Base-by-base conservation (phyloP, 2,797 vertebrate species). In the Threskiornis aethiopicus region DNA sequence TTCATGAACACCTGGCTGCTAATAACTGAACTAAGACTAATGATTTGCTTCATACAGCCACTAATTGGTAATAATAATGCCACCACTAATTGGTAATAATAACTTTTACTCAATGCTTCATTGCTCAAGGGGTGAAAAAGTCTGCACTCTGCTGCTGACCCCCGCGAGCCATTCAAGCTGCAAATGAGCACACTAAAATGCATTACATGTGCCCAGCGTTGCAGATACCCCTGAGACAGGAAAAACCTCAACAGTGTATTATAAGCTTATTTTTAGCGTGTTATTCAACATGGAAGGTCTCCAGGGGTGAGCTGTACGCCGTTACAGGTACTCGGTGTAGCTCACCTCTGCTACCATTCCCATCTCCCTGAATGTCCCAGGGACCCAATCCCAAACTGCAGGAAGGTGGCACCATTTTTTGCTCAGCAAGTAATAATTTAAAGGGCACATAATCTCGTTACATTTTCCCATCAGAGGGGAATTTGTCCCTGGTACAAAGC, bases 31-130 rank as follows among this genome's bases (percentile, higher is more conserved):
- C 81, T 71, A 80, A 79, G 69, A 79, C 92, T 94, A 95, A 96
- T 35, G 67, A 91, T 75, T 92, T 93, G 90, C 80, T 95, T 89
- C 94, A 91, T 93, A 62, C 72, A 92, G 90, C 86, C 93, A 77
- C 93, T 96, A 97, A 94, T 91, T 93, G 92, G 69, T 90, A 96
- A 96, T 79, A 93, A 82, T 92, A 89, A 90, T 51, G 82, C 90
- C 87, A 76, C 81, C 67, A 17, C 90, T 96, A 96, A 94, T 93
- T 94, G 91, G 69, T 93, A 92, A 86, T 92, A 95, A 93, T 82
- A 92, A 94, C 93, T 96, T 93, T 83, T 42, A 79, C 83, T 94
- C 79, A 69, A 81, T 86, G 93, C 94, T 90, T 90, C 90, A 87
- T 42, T 88, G 96, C 91, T 92, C 90, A 88, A 87, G 93, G 84